Evolutionary conservation across 2,797 vertebrate species (phyloP).

Genomic region (Nannoperca australis): DNA sequence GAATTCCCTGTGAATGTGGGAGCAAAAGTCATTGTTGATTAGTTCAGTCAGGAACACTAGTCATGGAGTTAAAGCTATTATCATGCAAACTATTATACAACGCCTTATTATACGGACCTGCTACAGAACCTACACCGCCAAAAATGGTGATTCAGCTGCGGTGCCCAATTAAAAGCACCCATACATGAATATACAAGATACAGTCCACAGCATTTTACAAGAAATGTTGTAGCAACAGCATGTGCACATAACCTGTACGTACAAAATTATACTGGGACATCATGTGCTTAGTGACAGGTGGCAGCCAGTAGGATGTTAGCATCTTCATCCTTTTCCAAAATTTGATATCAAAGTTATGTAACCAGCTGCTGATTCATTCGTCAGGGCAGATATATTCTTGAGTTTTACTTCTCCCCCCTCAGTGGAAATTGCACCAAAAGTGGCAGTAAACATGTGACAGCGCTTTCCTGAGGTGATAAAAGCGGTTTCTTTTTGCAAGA

Average conservation of each 20-base stretch:
- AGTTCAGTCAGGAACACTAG: constrained; percentile 40
- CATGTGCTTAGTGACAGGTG: neutral
- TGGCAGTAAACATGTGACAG: constrained; percentile 20
- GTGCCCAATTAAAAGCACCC: neutral
- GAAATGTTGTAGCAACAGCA: neutral
- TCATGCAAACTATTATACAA: constrained; percentile 11
- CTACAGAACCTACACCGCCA: neutral
- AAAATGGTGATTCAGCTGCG: neutral
- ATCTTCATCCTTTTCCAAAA: neutral
- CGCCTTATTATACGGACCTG: neutral
- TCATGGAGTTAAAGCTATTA: constrained; percentile 34
- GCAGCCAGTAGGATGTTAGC: neutral
- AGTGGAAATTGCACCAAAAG: constrained; percentile 8
- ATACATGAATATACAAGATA: neutral
- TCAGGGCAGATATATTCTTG: neutral
- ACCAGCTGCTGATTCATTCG: constrained; percentile 11
- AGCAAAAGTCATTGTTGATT: constrained; percentile 55
- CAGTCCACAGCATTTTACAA: neutral
- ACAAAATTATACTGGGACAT: neutral
- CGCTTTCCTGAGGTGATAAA: constrained; percentile 19
- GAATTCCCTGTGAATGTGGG: constrained; percentile 30
- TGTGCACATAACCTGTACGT: too few species aligned
- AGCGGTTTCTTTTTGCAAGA: constrained; percentile 5
- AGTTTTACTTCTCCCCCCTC: constrained; percentile 4
- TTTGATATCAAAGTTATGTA: neutral